Evolutionary conservation across 2,113 vertebrate genomes (phyloP).

Genomic region (Campylorhamphus procurvoides): DNA sequence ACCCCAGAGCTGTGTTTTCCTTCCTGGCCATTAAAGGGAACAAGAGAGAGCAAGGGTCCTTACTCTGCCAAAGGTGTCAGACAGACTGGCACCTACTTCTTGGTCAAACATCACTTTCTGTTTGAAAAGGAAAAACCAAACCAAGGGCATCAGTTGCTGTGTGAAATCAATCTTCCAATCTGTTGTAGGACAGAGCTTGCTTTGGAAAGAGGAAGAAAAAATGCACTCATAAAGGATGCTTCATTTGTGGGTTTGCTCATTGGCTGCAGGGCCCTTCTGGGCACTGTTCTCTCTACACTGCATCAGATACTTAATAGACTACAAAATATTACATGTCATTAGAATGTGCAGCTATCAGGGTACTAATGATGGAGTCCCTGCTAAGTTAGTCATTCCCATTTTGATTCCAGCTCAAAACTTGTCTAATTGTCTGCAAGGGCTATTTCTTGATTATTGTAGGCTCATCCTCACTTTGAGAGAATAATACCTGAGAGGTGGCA

Average conservation of each 20-base stretch:
- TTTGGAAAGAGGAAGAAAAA: background rate
- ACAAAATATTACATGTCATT: background rate
- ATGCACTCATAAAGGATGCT: background rate
- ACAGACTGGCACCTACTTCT: constrained; percentile 18
- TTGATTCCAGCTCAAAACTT: background rate
- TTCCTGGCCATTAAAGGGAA: background rate
- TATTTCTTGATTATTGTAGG: background rate
- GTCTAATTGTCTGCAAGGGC: background rate
- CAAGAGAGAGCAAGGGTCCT: background rate
- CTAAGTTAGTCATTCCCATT: background rate
- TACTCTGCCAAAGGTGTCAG: constrained; percentile 14
- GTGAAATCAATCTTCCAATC: constrained; percentile 35
- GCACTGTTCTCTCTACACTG: background rate
- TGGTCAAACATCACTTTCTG: background rate
- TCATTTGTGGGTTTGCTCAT: background rate
- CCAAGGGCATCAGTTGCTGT: background rate
- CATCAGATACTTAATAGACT: background rate
- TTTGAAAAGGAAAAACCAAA: background rate
- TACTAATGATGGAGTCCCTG: background rate
- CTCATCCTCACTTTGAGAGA: background rate
- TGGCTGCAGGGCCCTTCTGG: background rate
- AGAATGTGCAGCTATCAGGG: background rate
- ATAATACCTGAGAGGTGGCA: background rate
- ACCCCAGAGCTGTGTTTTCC: background rate
- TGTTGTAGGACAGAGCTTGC: constrained; percentile 15